Evolutionary conservation across 92 coral and sea anemone species (phyloP), one percentile per base, ranked within the genome.

Genomic region (Palythoa grandis): DNA sequence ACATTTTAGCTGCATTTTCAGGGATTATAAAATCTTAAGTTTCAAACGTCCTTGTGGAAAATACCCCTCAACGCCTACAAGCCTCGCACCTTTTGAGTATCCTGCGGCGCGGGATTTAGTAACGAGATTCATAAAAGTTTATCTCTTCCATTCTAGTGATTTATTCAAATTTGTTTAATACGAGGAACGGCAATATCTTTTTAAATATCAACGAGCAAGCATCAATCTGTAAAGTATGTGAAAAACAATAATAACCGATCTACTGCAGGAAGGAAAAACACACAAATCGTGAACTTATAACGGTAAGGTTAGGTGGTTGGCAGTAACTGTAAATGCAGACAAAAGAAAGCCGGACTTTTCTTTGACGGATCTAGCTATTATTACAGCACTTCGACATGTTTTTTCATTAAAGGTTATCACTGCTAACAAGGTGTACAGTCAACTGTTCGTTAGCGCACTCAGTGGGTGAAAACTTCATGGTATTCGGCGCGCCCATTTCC

Each of bases 391-490:
- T 61, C 48, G 17, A 63, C 61, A 66, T 16, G 63, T 67, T 70
- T 80, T 80, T 29, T 47, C 84, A 43, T 63, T 47, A 47, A 76
- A 47, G 58, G 85, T 80, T 80, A 80, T 80, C 85, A 38, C 35
- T 35, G 58, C 85, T 80, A 80, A 80, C 85, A 80, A 80, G 85
- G 85, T 80, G 85, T 80, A 48, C 23, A 47, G 47, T 80, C 85
- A 69, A 38, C 85, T 2, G 40, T 67, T 80, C 25, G 85, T 80
- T 80, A 80, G 74, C 47, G 63, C 38, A 12, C 22, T 61, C 7
- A 25, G 58, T 58, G 9, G 83, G 65, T 24, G 70, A 4, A 54
- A 37, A 54, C 65, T 53, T 76, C 48, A 53, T 24, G 43, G n/a
- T 56, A 54, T 76, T 19, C 11, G 68, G 50, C 82, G 24, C 82